phyloP scores from a whole-genome alignment of 2,888 invertebrate genomes.

The Troides helena region DNA sequence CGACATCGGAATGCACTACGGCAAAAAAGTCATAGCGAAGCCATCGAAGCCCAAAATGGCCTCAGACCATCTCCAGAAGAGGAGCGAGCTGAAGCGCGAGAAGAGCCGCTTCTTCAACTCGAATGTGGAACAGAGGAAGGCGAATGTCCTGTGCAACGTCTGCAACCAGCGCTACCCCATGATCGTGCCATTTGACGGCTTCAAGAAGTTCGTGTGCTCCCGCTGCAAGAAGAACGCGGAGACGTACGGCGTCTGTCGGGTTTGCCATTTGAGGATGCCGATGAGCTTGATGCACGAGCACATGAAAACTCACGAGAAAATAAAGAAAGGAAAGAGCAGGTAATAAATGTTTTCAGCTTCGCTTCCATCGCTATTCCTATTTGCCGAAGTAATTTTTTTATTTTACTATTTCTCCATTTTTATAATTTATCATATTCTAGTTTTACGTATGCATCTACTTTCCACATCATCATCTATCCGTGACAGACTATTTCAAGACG shows the following conservation, averaged over 20 bases:
- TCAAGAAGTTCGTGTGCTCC: slow-evolving; percentile 48
- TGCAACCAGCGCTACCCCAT: slow-evolving; percentile 46
- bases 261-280: slow-evolving; percentile 39
- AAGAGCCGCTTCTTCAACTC: slow-evolving; percentile 31
- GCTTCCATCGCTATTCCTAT: too few species aligned
- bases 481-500: not conserved
- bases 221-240: slow-evolving; percentile 50
- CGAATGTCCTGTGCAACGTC: slow-evolving; percentile 37
- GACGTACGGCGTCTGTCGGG: slow-evolving; percentile 35
- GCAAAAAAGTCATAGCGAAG: slow-evolving; percentile 10
- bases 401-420: too few species aligned
- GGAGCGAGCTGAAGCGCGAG: slow-evolving; percentile 21
- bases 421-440: slow-evolving; percentile 5
- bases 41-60: slow-evolving; percentile 23
- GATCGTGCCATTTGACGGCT: slow-evolving; percentile 39
- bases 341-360: slow-evolving; percentile 18
- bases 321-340: slow-evolving; percentile 42
- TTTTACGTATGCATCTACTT: slow-evolving; percentile 29
- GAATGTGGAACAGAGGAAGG: slow-evolving; percentile 35
- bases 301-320: slow-evolving; percentile 38
- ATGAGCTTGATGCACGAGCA: slow-evolving; percentile 39
- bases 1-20: slow-evolving; percentile 8
- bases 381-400: too few species aligned
- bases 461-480: slow-evolving; percentile 8
- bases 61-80: slow-evolving; percentile 29